Evolutionary conservation across 2,797 vertebrate species (phyloP).

Genomic region (Cryptoprocta ferox): DNA sequence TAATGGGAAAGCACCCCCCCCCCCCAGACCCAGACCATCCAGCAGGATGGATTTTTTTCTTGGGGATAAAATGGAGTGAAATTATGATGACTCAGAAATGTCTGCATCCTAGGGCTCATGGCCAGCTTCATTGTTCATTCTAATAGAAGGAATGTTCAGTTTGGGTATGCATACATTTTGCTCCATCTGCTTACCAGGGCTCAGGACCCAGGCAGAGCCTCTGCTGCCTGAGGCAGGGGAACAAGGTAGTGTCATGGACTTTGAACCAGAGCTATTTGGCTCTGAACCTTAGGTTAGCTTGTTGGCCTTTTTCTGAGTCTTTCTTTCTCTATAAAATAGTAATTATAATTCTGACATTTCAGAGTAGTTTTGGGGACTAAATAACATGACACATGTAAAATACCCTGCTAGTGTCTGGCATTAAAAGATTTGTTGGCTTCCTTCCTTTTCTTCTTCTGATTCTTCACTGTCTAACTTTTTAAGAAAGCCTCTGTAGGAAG

Average conservation of each 20-base stretch:
- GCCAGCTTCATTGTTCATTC: neutral
- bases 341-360: slow-evolving; percentile 2
- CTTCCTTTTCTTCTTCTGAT: neutral
- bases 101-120: neutral
- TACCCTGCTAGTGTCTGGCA: neutral
- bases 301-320: neutral
- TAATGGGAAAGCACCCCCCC: neutral
- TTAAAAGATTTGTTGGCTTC: slow-evolving; percentile 11
- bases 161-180: neutral
- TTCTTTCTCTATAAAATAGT: neutral
- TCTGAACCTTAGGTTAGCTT: slow-evolving; percentile 1
- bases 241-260: neutral
- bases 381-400: neutral
- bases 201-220: neutral
- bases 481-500: neutral
- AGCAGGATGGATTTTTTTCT: neutral
- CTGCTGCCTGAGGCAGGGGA: neutral
- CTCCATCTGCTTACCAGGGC: neutral
- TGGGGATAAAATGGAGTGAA: neutral
- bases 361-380: slow-evolving; percentile 20
- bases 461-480: slow-evolving; percentile 25
- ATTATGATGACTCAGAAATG: neutral
- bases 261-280: neutral
- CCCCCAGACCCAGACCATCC: neutral
- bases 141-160: neutral